Evolutionary conservation across 2,113 vertebrate species (phyloP), one percentile per base, ranked within the genome.

Genomic region (Raphicerus campestris): DNA sequence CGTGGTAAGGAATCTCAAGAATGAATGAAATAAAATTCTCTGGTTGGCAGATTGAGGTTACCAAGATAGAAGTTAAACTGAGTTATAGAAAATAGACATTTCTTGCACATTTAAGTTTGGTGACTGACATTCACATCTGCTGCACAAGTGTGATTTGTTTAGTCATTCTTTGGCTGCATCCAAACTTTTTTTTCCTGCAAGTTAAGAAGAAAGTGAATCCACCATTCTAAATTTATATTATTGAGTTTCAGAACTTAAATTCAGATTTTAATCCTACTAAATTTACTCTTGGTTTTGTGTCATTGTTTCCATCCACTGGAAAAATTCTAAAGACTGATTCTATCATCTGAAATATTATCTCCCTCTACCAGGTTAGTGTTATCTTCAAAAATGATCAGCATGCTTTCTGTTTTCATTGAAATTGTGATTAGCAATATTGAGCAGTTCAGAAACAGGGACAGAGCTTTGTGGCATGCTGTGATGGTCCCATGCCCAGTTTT

Each of bases 321-420:
- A 91, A 89, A 83, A 56, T 56, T 86, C 80, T 89, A 94, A 75
- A 49, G 84, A 82, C 20, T 91, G 30, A 55, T 93, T 82, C 89
- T 81, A n/a, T 61, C 56, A 75, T 84, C 61, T 83, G 55, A 88
- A 91, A 51, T 93, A 85, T 85, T 47, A 53, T 84, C 11, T 84
- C 0, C 47, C 42, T 94, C 78, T 89, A 22, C 22, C 2, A 24
- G 61, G 47, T 91, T 90, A 75, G 42, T 86, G n/a, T 61, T 91
- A n/a, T 63, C 35, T 93, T 47, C 53, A 89, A 70, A 93, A 91
- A 73, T 77, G 35, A 78, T 77, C 15, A 70, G 16, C 14, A 8
- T 26, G 13, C 1, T 49, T 91, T 86, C 83, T 35, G 30, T 89
- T 97, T 86, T 98, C 91, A 56, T 5, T 30, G 86, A 80, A 39